Evolutionary conservation across 2,113 vertebrate genomes (phyloP), one percentile per base, ranked within the genome.

Genomic region (Pachycephala philippinensis): DNA sequence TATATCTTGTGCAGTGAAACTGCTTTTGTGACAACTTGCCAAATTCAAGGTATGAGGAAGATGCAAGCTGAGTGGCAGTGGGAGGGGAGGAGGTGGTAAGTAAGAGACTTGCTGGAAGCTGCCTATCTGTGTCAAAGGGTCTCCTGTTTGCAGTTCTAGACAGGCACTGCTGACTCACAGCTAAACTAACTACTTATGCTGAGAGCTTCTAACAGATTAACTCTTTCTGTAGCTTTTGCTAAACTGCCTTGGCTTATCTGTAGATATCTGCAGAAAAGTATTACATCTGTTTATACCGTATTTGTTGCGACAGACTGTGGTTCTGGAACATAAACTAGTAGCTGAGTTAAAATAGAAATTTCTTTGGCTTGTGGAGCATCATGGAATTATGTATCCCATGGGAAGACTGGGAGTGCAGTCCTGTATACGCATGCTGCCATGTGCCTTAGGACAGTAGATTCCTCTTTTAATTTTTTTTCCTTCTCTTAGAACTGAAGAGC

Each of bases 91-190:
- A 86, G 85, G 75, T 72, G 72, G 87, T 94, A 92, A 91, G 57
- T 28, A 72, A 39, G 70, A 90, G 87, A 70, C 89, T 72, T 90
- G 91, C 90, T 95, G 79, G 85, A 87, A 93, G 75, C 66, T 87
- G 84, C 72, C 33, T 86, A 33, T 91, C 65, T 95, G 84, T 96
- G 90, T 95, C 82, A 92, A 96, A 95, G 86, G 75, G 71, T 95
- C 83, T 96, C 71, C 75, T 70, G 66, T 93, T 95, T 57, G 66
- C 95, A 95, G 86, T 69, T 96, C 78, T 75, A 45, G 80, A 86
- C 95, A 94, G 82, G 92, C 93, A 69, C 52, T 97, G 96, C 91
- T 97, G 95, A 97, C 87, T 97, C 96, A 96, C 84, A 95, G 71
- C 80, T 86, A 30, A 82, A 92, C 37, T 61, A 42, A 87, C 84